Base-by-base conservation (phyloP, 2,888 invertebrate species). In the Clusia tigrina region DNA sequence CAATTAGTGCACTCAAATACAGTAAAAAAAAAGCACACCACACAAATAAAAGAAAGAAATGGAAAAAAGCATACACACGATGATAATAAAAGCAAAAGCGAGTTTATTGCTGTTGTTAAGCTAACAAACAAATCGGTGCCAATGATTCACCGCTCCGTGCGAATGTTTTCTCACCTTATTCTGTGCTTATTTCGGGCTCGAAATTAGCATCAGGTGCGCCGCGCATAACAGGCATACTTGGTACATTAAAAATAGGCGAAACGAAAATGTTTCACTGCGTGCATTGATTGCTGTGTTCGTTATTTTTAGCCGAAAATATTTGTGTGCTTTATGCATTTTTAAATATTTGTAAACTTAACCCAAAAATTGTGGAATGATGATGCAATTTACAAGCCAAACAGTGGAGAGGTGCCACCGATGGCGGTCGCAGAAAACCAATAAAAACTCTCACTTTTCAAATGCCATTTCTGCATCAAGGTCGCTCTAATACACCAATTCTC, bases 151-250 rank as follows among this genome's bases (percentile, higher is more conserved):
- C n/a, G n/a, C n/a, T 6, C n/a, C n/a, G 9, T 17, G 42, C n/a
- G 42, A 42, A 42, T 42, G 9, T 42, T 12, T n/a, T 42, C 42
- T 15, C n/a, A n/a, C 42, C 6, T 6, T 6, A 42, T 42, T 42
- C 6, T 9, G 32, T 32, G 32, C 6, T n/a, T n/a, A n/a, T n/a
- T 42, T 42, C n/a, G 42, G 9, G 42, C 42, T 3, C n/a, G n/a
- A 42, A 42, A 42, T 42, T 42, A 42, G 42, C 42, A 42, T 42
- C 42, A 42, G 42, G 42, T 42, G 42, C n/a, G 42, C 9, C n/a
- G 9, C 15, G 3, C 9, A 42, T 32, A 32, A 12, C 5, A 32
- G n/a, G n/a, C n/a, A n/a, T n/a, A n/a, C n/a, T n/a, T n/a, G n/a
- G n/a, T n/a, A n/a, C n/a, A n/a, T n/a, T n/a, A n/a, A 32, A 32